phyloP scores from a whole-genome alignment of 2,113 vertebrate species.

The Paralichthys olivaceus region DNA sequence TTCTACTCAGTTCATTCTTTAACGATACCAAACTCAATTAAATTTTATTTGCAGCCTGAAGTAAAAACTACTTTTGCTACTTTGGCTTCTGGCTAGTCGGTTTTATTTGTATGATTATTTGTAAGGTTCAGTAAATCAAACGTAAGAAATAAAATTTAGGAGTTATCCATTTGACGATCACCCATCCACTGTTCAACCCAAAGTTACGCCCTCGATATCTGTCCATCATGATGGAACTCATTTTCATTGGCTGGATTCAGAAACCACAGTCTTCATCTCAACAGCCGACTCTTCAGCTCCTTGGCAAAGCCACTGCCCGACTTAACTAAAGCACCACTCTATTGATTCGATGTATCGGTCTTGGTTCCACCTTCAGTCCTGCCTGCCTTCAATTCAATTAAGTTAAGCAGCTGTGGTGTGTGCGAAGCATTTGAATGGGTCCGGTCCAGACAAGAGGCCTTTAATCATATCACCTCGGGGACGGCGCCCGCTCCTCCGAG shows the following conservation, averaged over 20 bases:
- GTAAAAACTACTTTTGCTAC: no score
- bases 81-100: no score
- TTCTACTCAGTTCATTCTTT: no score
- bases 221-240: no score
- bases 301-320: background rate
- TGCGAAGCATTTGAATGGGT: conserved; percentile 46
- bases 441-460: conserved; percentile 54
- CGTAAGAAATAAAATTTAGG: background rate
- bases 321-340: conserved; percentile 53
- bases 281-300: background rate
- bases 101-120: no score
- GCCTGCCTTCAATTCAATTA: conserved; percentile 70
- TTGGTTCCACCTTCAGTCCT: conserved; percentile 41
- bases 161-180: background rate
- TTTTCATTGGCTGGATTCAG: no score
- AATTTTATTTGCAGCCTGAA: no score
- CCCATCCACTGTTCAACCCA: background rate
- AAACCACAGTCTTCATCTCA: no score
- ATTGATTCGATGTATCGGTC: conserved; percentile 50
- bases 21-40: no score
- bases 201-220: background rate
- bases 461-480: conserved; percentile 70
- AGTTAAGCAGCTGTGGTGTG: conserved; percentile 58
- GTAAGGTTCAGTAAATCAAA: no score
- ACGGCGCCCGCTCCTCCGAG: conserved; percentile 30